A percentile compares a stretch with the other conserved stretches of the same genome.
phyloP scores from a whole-genome alignment of 2,888 invertebrate species.

The Leptinotarsa haldemani region DNA sequence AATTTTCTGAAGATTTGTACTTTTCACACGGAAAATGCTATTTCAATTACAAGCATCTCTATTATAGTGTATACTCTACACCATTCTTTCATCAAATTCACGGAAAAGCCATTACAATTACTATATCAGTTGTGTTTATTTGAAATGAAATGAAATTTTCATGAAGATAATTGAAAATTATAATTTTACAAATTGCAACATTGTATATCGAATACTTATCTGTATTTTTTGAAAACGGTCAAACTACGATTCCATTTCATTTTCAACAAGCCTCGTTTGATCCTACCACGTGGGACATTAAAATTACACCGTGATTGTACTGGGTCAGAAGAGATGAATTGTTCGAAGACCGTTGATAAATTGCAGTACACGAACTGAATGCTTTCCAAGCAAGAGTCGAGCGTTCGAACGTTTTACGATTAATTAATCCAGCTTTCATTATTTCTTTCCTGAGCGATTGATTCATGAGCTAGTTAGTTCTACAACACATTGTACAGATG shows the following conservation, averaged over 20 bases:
- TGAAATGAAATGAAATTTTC: no score
- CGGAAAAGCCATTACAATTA: no score
- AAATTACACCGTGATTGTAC: neutral
- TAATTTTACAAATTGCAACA: no score
- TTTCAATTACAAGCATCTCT: no score
- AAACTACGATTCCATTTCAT: neutral
- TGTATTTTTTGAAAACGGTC: no score
- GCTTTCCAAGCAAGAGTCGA: neutral
- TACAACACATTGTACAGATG: neutral
- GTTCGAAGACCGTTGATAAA: neutral
- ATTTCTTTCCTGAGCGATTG: slow-evolving; percentile 1
- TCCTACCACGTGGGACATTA: slow-evolving; percentile 2
- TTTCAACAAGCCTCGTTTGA: neutral
- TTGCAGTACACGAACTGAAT: slow-evolving; percentile 7
- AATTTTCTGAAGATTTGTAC: no score
- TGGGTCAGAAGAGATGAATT: slow-evolving; percentile 11
- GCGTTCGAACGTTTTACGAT: slow-evolving; percentile 1
- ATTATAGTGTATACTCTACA: no score
- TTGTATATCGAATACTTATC: no score
- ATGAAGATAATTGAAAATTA: no score
- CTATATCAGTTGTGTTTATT: no score
- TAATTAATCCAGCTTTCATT: slow-evolving; percentile 15
- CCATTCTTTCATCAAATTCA: no score
- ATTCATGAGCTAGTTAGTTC: neutral
- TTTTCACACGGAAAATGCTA: no score